Conservation (phyloP, 2,113 vertebrate species). For the Puffinus mauretanicus region DNA sequence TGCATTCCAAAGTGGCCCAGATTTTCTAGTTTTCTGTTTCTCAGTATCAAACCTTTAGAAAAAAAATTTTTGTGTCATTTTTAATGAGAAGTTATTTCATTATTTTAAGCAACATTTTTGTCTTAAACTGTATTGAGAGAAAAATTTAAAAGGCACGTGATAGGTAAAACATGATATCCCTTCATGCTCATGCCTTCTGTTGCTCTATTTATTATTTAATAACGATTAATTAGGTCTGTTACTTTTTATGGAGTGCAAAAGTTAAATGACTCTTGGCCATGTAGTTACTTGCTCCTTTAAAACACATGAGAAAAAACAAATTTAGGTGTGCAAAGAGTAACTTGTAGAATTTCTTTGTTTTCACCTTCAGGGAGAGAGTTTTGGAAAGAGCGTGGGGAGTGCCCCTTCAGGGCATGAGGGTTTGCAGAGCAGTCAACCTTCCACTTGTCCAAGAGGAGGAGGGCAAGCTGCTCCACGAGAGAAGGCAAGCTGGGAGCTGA, state of each 20-base stretch:
- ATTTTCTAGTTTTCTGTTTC: neutral
- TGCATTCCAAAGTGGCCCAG: neutral
- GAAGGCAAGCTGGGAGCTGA: neutral
- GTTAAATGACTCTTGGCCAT: neutral
- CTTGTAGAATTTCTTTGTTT: neutral
- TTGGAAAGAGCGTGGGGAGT: neutral
- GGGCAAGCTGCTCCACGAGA: neutral
- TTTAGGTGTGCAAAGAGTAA: neutral
- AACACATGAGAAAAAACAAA: neutral
- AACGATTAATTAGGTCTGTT: neutral
- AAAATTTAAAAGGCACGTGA: neutral
- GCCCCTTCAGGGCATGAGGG: neutral
- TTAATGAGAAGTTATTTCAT: neutral
- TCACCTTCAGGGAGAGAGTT: neutral
- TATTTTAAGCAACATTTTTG: neutral
- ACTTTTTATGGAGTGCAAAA: neutral
- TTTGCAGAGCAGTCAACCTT: neutral
- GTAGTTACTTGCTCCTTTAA: neutral
- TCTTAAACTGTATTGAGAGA: neutral
- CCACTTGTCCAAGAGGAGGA: neutral
- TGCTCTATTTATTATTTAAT: neutral
- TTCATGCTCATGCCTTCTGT: neutral
- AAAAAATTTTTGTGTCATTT: neutral
- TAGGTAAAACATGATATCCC: neutral
- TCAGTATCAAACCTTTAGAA: neutral